phyloP scores from a whole-genome alignment of 2,113 vertebrate species.

The Cervus canadensis region DNA sequence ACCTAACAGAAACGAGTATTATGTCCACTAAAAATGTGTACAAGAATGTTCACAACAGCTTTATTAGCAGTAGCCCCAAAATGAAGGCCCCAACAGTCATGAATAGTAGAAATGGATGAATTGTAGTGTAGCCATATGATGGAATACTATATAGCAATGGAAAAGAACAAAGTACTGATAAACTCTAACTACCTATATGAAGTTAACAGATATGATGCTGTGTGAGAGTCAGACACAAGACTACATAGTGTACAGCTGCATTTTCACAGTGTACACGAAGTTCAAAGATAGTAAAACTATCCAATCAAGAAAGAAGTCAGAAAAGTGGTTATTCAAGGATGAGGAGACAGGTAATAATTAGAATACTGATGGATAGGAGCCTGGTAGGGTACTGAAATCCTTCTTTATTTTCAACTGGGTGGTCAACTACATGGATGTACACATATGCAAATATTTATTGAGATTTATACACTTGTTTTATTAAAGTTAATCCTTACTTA shows the following conservation, averaged over 20 bases:
- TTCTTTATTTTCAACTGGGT: background rate
- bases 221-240: background rate
- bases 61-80: background rate
- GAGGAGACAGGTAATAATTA: background rate
- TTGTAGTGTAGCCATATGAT: background rate
- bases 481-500: background rate
- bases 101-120: background rate
- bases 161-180: background rate
- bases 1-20: background rate
- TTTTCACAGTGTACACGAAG: background rate
- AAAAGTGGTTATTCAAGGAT: background rate
- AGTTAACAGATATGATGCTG: background rate
- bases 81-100: background rate
- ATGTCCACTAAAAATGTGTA: background rate
- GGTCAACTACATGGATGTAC: background rate
- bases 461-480: background rate
- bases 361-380: background rate
- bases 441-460: background rate
- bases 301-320: background rate
- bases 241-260: background rate
- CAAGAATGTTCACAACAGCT: background rate
- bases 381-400: background rate
- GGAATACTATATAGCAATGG: background rate
- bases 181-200: background rate
- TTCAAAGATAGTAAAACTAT: background rate